These are phyloP conservation scores for Gorsachius goisagi DNA, from an alignment of 2,113 vertebrate genomes.

Conservation along the genomic window DNA sequence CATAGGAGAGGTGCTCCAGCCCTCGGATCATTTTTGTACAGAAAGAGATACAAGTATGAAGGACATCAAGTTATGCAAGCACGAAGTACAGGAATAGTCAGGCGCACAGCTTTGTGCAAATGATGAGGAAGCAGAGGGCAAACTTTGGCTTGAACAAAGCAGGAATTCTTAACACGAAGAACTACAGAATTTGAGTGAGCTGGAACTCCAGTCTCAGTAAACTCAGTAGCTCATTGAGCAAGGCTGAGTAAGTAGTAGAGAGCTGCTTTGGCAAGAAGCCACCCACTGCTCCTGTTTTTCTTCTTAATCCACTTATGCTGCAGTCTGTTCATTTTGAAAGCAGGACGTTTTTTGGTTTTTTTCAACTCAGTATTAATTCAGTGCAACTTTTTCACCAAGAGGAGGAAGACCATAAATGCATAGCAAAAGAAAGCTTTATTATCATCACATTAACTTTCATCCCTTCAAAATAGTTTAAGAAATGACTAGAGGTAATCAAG, in stretches of 20 bases:
- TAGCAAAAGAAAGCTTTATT: background rate
- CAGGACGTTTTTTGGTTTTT: background rate
- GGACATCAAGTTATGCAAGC: background rate
- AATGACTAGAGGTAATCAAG: background rate
- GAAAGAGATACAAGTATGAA: background rate
- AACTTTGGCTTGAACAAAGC: background rate
- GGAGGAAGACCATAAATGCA: background rate
- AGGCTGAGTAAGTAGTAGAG: background rate
- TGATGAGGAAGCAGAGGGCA: background rate
- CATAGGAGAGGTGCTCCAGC: no score
- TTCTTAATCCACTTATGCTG: background rate
- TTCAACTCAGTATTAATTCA: background rate
- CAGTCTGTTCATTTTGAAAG: background rate
- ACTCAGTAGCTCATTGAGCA: background rate
- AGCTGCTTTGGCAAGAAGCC: background rate
- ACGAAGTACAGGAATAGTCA: background rate
- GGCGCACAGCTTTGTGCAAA: background rate
- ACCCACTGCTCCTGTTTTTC: background rate
- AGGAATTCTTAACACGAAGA: background rate
- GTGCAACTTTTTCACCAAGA: background rate
- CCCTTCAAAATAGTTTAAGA: background rate
- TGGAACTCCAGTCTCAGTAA: background rate
- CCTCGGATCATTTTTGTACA: no score
- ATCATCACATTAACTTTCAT: background rate
- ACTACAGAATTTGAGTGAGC: background rate